Evolutionary conservation across 2,888 invertebrate genomes (phyloP).

Genomic region (Aphidoletes aphidimyza): DNA sequence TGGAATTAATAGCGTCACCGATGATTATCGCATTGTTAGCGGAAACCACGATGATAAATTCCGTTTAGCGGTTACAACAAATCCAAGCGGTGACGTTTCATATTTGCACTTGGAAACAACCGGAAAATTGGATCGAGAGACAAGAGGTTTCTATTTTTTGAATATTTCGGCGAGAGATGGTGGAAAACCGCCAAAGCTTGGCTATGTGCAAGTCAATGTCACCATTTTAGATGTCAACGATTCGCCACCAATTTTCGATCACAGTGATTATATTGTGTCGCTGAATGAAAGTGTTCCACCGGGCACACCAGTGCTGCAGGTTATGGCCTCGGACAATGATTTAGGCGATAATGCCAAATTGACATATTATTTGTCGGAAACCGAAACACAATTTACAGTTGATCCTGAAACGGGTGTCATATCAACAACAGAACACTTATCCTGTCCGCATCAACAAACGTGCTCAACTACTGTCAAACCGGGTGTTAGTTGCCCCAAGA

Average conservation of each 20-base stretch:
- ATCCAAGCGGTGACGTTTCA: constrained; percentile 89
- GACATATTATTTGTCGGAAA: constrained; percentile 88
- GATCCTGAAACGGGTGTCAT: constrained; percentile 93
- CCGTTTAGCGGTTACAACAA: constrained; percentile 84
- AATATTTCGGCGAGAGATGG: constrained; percentile 93
- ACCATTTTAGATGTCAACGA: constrained; percentile 93
- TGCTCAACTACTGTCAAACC: constrained; percentile 70
- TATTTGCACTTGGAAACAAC: constrained; percentile 93
- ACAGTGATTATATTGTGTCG: constrained; percentile 92
- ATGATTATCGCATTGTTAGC: constrained; percentile 89
- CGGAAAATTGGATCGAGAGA: constrained; percentile 91
- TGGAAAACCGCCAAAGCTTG: constrained; percentile 82
- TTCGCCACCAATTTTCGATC: constrained; percentile 93
- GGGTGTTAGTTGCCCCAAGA: constrained; percentile 80
- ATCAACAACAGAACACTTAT: constrained; percentile 81
- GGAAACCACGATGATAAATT: constrained; percentile 92
- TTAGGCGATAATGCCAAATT: constrained; percentile 92
- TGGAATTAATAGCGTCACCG: constrained; percentile 87
- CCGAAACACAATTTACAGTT: constrained; percentile 88
- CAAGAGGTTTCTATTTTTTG: constrained; percentile 82
- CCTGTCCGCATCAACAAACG: constrained; percentile 81
- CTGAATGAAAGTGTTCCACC: constrained; percentile 94
- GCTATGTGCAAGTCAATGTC: constrained; percentile 89
- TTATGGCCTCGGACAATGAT: constrained; percentile 94
- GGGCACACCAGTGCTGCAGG: constrained; percentile 87